A percentile compares a stretch with the other conserved stretches of the same genome.
Conservation (phyloP, 1,140 invertebrate genomes). For the Argopecten irradians region DNA sequence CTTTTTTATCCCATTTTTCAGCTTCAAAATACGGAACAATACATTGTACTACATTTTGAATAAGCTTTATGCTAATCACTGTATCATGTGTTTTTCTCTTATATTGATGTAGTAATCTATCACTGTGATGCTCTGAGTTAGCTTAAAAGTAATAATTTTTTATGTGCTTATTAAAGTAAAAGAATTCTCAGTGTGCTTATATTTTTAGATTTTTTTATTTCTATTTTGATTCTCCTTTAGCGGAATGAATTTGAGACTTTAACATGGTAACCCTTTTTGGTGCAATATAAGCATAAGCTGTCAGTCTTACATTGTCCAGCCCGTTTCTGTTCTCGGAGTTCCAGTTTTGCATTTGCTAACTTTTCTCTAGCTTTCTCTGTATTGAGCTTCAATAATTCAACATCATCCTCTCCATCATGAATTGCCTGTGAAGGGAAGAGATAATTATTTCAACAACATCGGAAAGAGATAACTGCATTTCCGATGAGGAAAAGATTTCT, state of each 20-base stretch:
- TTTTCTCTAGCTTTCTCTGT: conserved; percentile 70
- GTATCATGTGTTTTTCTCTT: no score
- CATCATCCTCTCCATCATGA: conserved; percentile 72
- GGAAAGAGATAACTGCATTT: no score
- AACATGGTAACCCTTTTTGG: neutral
- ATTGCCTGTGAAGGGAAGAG: conserved; percentile 63
- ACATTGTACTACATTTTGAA: no score
- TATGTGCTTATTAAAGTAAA: no score
- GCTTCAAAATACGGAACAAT: no score
- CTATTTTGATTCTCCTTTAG: neutral
- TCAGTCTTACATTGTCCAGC: conserved; percentile 60
- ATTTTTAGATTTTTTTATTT: neutral
- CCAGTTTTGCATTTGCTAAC: conserved; percentile 66
- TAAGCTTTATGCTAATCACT: no score
- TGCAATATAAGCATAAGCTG: neutral
- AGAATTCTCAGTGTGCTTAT: neutral
- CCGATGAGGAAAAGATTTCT: no score
- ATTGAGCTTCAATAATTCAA: conserved; percentile 71
- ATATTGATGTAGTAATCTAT: no score
- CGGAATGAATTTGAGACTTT: neutral
- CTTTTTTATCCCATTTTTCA: no score
- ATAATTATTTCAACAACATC: no score
- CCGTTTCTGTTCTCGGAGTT: conserved; percentile 69
- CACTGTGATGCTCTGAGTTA: no score
- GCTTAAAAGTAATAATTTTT: no score